These are phyloP conservation scores for Pluvialis apricaria DNA, from an alignment of 2,113 vertebrate genomes.

Conservation along the genomic window DNA sequence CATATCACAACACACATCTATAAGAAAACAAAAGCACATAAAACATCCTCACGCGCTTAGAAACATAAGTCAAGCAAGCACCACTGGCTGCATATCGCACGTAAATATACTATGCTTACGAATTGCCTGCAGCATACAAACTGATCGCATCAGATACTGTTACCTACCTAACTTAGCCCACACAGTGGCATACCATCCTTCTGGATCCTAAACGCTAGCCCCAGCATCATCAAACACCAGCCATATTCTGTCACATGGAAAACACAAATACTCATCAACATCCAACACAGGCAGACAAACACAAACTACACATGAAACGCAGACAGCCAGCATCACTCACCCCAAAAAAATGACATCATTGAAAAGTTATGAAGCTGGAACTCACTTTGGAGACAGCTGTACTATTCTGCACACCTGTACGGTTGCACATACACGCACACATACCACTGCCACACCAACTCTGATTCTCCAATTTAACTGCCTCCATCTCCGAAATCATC, in stretches of 20 bases:
- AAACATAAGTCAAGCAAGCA: background rate
- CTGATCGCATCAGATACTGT: background rate
- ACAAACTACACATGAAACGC: background rate
- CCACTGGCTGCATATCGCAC: background rate
- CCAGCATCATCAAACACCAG: constrained; percentile 20
- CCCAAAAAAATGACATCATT: background rate
- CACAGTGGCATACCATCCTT: constrained; percentile 6
- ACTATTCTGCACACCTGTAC: background rate
- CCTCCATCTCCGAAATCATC: background rate
- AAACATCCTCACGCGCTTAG: background rate
- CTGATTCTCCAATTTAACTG: background rate
- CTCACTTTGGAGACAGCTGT: background rate
- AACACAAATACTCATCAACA: constrained; percentile 47
- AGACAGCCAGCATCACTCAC: background rate
- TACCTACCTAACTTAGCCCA: constrained; percentile 44
- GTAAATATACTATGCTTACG: background rate
- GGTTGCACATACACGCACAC: accelerated
- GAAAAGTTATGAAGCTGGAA: background rate
- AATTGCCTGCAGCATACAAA: constrained; percentile 27
- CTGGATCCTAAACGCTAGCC: constrained; percentile 17
- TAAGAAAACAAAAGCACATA: background rate
- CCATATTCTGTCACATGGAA: constrained; percentile 33
- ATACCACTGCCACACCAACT: background rate
- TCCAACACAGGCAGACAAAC: constrained; percentile 10
- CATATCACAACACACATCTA: background rate